A percentile compares a stretch with the other conserved stretches of the same genome.
Conservation (phyloP, 2,888 invertebrate genomes). For the Polymixis flavicincta region DNA sequence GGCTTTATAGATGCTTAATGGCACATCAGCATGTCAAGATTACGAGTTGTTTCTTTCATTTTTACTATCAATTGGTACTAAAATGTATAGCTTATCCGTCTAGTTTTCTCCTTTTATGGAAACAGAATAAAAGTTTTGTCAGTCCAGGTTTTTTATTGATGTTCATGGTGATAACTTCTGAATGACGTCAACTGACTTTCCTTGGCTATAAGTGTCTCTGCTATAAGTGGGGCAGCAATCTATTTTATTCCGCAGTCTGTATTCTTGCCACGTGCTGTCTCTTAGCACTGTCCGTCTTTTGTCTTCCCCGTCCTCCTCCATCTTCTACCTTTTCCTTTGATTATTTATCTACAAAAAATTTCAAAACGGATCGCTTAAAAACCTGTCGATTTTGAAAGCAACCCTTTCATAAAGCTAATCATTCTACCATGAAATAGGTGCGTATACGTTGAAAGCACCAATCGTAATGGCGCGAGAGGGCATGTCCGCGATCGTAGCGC, state of each 20-base stretch:
- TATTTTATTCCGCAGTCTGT: background rate
- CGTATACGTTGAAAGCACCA: conserved; percentile 82
- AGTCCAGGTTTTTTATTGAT: conserved; percentile 26
- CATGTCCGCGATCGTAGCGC: conserved; percentile 87
- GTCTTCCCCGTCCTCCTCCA: background rate
- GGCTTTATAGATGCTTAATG: conserved; percentile 50
- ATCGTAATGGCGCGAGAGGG: conserved; percentile 88
- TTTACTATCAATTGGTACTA: conserved; percentile 51
- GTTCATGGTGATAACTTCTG: background rate
- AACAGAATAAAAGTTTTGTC: conserved; percentile 24
- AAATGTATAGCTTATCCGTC: conserved; percentile 29
- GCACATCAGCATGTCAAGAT: conserved; percentile 45
- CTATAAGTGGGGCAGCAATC: background rate
- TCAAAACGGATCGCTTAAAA: background rate
- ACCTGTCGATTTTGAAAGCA: conserved; percentile 49
- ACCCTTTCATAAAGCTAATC: conserved; percentile 81
- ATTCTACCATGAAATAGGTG: conserved; percentile 80
- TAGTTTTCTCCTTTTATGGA: conserved; percentile 41
- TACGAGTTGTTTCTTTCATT: conserved; percentile 52
- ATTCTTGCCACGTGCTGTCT: background rate
- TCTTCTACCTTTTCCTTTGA: background rate
- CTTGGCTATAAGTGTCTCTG: background rate
- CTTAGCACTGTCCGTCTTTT: background rate
- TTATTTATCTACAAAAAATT: background rate
- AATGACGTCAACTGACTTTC: background rate